Evolutionary conservation across 2,888 invertebrate species (phyloP), one percentile per base, ranked within the genome.

Genomic region (Cephus nigrinus): DNA sequence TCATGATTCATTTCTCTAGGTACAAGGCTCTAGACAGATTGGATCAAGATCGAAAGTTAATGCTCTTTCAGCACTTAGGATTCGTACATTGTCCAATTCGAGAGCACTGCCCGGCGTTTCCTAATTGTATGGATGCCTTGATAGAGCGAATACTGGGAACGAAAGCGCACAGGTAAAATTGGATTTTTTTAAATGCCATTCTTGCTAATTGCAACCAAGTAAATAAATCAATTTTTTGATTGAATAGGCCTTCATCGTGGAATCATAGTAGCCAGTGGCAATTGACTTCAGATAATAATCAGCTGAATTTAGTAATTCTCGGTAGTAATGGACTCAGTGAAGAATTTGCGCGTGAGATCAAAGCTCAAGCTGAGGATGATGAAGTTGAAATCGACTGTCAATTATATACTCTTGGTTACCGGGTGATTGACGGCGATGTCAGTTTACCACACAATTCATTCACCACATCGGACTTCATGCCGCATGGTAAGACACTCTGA

Each of bases 71-170:
- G 91, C 98, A 98, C 92, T 93, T 98, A 72, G 98, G 98, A 79
- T 99, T 99, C 92, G 96, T 98, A 78, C 98, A 98, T 92, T 97
- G 97, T 91, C 98, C 98, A 23, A 97, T 98, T 91, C 93, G 97
- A 77, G 98, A 98, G 91, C 97, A 98, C 91, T 99, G 99, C 90
- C 98, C 98, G 23, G 97, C 98, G 73, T 96, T 95, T 88, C 95
- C 96, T 75, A 96, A 95, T 89, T 96, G 96, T 88, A 95, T 96
- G 94, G 96, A 96, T 90, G 94, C 95, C 79, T 92, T 96, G 75
- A 95, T 96, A 84, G 95, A 96, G 90, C 93, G 95, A 86, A 94
- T 95, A 86, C 92, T 96, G 84, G 94, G 94, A 81, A 94, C 94
- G 69, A 95, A 95, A 92, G 94, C 95, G 74, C 94, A 95, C 87